These are phyloP conservation scores for Blennius ocellaris DNA, from an alignment of 2,113 vertebrate species.

Conservation along the genomic window DNA sequence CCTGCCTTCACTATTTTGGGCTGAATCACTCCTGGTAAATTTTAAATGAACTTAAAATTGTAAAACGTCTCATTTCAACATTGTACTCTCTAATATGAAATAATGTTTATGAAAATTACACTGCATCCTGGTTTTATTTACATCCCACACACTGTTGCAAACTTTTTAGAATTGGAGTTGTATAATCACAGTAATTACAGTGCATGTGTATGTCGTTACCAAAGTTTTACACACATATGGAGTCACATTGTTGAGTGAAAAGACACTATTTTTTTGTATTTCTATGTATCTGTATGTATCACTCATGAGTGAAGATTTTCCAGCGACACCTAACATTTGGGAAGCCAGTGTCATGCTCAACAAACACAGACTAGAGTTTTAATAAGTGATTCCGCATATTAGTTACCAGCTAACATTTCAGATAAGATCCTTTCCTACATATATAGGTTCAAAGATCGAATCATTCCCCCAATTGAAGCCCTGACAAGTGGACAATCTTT, in stretches of 20 bases:
- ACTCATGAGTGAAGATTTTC: not conserved
- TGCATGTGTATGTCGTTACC: not conserved
- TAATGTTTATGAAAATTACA: too few species aligned
- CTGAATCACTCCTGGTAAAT: too few species aligned
- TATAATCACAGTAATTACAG: not conserved
- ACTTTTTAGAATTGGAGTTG: too few species aligned
- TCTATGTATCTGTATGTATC: not conserved
- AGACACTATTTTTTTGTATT: not conserved
- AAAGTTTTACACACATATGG: not conserved
- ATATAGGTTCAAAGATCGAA: slow-evolving; percentile 7
- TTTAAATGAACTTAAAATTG: too few species aligned
- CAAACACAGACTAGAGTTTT: not conserved
- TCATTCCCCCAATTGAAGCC: not conserved
- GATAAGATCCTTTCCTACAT: not conserved
- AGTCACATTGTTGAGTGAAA: not conserved
- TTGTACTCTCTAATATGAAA: too few species aligned
- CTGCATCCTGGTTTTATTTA: too few species aligned
- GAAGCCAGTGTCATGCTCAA: not conserved
- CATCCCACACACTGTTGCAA: too few species aligned
- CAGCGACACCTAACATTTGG: not conserved
- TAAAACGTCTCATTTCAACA: too few species aligned
- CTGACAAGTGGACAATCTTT: not conserved
- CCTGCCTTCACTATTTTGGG: too few species aligned
- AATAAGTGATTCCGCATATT: not conserved
- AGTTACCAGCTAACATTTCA: not conserved